phyloP scores from a whole-genome alignment of 2,113 vertebrate species.

The Carassius carassius region DNA sequence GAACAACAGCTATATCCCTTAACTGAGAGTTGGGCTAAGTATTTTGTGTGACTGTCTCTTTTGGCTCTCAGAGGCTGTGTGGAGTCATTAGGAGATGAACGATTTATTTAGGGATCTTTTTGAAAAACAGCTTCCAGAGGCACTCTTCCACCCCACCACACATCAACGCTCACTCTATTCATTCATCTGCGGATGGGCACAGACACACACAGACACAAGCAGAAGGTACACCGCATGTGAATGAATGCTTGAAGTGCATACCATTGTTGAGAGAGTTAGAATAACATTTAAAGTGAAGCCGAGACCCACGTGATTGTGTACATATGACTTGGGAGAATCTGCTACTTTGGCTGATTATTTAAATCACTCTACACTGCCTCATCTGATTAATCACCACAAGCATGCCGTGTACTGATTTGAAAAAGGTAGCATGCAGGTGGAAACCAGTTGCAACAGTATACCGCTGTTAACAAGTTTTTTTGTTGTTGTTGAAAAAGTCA shows the following conservation, averaged over 20 bases:
- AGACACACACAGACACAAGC: neutral
- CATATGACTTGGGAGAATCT: neutral
- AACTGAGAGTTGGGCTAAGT: neutral
- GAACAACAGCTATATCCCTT: slow-evolving; percentile 5
- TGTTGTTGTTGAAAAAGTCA: neutral
- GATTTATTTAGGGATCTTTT: slow-evolving; percentile 36
- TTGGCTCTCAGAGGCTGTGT: neutral
- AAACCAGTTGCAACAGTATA: neutral
- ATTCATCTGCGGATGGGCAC: neutral
- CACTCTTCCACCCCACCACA: slow-evolving; percentile 15
- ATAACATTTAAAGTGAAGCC: neutral
- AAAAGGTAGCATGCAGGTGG: neutral
- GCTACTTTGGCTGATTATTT: neutral
- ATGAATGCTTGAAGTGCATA: neutral
- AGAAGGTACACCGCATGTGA: neutral
- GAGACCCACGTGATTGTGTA: neutral
- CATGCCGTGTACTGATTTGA: neutral
- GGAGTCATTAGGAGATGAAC: slow-evolving; percentile 40
- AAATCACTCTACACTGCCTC: neutral
- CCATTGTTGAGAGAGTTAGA: neutral
- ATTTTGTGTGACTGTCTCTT: neutral
- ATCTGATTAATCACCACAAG: neutral
- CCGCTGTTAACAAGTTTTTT: neutral
- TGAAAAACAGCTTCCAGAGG: slow-evolving; percentile 5
- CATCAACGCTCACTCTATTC: neutral